These are phyloP conservation scores for Leptopilina myrica DNA, from an alignment of 2,888 invertebrate genomes.

Conservation along the genomic window DNA sequence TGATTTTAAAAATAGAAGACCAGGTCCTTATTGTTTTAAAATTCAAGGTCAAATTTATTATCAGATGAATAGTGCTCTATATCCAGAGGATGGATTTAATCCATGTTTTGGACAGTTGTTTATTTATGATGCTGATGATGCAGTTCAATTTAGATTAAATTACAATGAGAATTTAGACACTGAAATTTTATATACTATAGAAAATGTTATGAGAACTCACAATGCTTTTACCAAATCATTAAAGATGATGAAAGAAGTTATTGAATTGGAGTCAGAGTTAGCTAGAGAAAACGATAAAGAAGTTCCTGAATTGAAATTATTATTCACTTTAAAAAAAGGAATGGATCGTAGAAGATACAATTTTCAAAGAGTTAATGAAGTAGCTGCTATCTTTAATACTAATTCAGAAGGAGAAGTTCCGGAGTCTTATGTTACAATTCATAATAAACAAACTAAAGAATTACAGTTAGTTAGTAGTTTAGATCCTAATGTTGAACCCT, in stretches of 20 bases:
- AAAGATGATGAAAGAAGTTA: slow-evolving; percentile 54
- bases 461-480: too few relatives aligned
- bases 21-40: background rate
- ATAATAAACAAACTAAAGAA: slow-evolving; percentile 45
- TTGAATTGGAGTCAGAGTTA: slow-evolving; percentile 5
- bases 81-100: slow-evolving; percentile 43
- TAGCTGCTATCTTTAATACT: slow-evolving; percentile 51
- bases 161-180: too few relatives aligned
- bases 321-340: slow-evolving; percentile 55
- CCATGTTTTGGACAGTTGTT: slow-evolving; percentile 50
- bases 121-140: slow-evolving; percentile 5
- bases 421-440: slow-evolving; percentile 51
- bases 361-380: slow-evolving; percentile 53
- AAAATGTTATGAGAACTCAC: too few relatives aligned
- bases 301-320: slow-evolving; percentile 42
- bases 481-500: too few relatives aligned
- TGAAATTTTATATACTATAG: too few relatives aligned
- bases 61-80: slow-evolving; percentile 36
- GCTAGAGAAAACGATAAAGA: background rate
- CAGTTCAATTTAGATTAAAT: too few relatives aligned
- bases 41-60: background rate
- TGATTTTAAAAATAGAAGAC: background rate
- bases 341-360: slow-evolving; percentile 45
- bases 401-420: slow-evolving; percentile 55
- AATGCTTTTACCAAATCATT: slow-evolving; percentile 53